Base-by-base conservation (phyloP, 2,113 vertebrate species). In the Chaetorhynchus papuensis region DNA sequence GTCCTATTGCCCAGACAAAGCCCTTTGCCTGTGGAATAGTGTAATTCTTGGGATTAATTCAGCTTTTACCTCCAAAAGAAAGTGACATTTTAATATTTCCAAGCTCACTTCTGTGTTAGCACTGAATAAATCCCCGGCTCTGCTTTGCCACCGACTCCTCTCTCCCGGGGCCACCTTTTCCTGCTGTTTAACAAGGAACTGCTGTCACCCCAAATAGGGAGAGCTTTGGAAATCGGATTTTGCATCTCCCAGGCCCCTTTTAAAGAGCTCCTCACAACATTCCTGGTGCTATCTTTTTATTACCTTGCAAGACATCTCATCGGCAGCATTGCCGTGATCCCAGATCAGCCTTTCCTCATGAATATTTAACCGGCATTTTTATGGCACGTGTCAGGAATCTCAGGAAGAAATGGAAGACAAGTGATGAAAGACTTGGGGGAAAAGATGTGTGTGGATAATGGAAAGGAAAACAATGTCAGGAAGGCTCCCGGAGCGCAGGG, bases 191-290 rank as follows among this genome's bases (percentile, higher is more conserved):
- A 66, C n/a, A 28, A 47, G 54, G 18, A 60, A 17, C n/a, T 39
- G 35, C 10, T 37, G 39, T 30, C 28, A 86, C 2, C 2, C 37
- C 30, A 42, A 59, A 59, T 16, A 41, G 21, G 24, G 74, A 87
- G 15, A 64, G 44, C 69, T 87, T 69, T 39, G 42, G 45, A 81
- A 91, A 75, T 56, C 2, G 1, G 56, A 21, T 91, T 91, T 78
- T 65, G 30, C 44, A 12, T 52, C 74, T 94, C 50, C 81, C 69
- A 35, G 72, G 11, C 31, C 65, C 49, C 33, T 35, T 35, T 45
- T 30, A 21, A 42, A 41, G 15, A 94, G 94, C 78, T 94, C 57
- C 31, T 96, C 95, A 82, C 44, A 47, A 44, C 41, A 44, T 74
- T 82, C 35, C 28, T 44, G 87, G 30, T 0, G 1, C 18, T 31